These are phyloP conservation scores for Labeo calbasu DNA, from an alignment of 2,797 vertebrate species.

Conservation along the genomic window DNA sequence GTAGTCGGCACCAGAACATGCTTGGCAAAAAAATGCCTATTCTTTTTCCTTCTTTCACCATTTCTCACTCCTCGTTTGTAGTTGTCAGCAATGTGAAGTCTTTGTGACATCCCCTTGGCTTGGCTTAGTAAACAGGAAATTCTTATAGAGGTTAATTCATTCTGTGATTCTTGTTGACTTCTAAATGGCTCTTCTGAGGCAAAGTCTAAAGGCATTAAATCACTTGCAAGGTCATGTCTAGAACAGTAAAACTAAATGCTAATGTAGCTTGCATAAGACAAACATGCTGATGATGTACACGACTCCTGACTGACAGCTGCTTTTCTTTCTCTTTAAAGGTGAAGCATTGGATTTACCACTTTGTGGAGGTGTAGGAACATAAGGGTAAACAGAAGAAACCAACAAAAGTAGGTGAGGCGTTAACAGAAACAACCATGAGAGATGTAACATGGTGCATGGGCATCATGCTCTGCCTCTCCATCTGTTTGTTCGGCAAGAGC, in stretches of 20 bases:
- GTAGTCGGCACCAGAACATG: no score
- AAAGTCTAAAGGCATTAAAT: not conserved
- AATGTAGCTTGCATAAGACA: not conserved
- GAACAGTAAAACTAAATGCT: not conserved
- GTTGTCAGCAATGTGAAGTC: not conserved
- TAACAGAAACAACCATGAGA: conserved; percentile 79
- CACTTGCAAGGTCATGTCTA: not conserved
- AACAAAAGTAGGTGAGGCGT: not conserved
- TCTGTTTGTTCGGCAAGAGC: conserved; percentile 71
- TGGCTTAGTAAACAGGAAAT: conserved; percentile 13
- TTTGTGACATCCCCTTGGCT: not conserved
- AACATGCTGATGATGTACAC: not conserved
- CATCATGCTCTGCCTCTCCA: conserved; percentile 80
- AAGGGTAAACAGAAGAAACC: not conserved
- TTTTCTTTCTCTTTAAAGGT: conserved; percentile 34
- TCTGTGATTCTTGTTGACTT: not conserved
- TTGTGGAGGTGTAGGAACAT: not conserved
- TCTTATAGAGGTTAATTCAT: conserved; percentile 13
- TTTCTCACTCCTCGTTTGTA: not conserved
- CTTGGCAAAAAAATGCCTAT: not conserved
- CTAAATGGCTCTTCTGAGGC: not conserved
- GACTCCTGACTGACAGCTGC: not conserved
- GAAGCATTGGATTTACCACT: not conserved
- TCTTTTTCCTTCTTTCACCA: not conserved
- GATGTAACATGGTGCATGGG: conserved; percentile 81